Evolutionary conservation across 2,888 invertebrate genomes (phyloP), one percentile per base, ranked within the genome.

Genomic region (Dermolepida albohirtum): DNA sequence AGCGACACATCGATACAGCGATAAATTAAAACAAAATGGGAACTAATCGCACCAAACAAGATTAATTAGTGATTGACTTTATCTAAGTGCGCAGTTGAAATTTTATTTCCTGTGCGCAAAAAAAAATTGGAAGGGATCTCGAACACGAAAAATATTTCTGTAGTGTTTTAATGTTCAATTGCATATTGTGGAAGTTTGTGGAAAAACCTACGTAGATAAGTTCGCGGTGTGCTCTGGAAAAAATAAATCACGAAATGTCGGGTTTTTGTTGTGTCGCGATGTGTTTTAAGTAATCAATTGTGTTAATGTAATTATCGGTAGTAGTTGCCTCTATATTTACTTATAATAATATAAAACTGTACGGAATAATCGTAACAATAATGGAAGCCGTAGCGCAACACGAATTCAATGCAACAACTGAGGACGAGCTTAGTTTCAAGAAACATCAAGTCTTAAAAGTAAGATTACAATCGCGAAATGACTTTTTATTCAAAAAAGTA

Each of bases 361-460:
- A 22, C n/a, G 22, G 27, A 57, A 69, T 34, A 8, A 1, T 62
- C 47, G 55, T 69, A 66, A 71, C 70, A 75, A 99, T 99, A 75
- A 99, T 99, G 99, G 99, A 99, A 91, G 99, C 99, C 84, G 89
- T 94, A 85, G 98, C 98, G 79, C 97, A 97, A 89, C 98, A 99
- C 87, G 98, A 99, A 88, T 99, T 99, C 86, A 94, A 92, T 85
- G 98, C 98, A 78, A 98, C 97, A 80, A 98, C 98, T 81, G 96
- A 96, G 83, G 99, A 99, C 88, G 99, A 99, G 86, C 92, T 99
- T 78, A 98, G 98, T 88, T 99, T 99, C 89, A 92, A 92, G 82
- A 95, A 95, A 87, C 93, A 92, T 82, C 95, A 96, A 85, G 91
- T 96, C 78, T 88, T 99, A 76, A 99, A 98, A 94, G 98, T 98